These are phyloP conservation scores for Cariama cristata DNA, from an alignment of 2,113 vertebrate species.

Conservation along the genomic window DNA sequence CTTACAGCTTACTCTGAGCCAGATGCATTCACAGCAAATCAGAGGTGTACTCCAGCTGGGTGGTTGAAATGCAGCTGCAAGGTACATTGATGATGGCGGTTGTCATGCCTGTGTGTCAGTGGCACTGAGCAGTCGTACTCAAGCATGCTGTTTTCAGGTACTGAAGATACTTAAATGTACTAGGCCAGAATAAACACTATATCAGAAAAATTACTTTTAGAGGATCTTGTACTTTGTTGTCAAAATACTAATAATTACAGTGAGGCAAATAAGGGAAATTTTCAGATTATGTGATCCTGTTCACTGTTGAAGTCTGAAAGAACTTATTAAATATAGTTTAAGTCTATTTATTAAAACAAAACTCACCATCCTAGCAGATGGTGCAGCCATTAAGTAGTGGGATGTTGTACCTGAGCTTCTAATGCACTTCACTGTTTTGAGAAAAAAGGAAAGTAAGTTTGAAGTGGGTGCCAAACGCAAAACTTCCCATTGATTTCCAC, in stretches of 20 bases:
- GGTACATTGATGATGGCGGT: rapidly evolving
- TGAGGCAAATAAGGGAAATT: not conserved
- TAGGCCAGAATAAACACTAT: not conserved
- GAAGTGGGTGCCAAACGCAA: not conserved
- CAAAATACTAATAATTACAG: not conserved
- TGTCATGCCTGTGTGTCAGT: not conserved
- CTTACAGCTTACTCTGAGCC: not conserved
- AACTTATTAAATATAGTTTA: not conserved
- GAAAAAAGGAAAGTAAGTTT: not conserved
- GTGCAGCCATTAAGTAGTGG: not conserved
- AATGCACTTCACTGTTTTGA: not conserved
- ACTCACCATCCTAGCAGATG: not conserved
- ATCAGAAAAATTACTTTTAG: not conserved
- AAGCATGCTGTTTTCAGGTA: not conserved
- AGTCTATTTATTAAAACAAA: not conserved
- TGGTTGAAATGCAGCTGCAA: not conserved
- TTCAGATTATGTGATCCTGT: not conserved
- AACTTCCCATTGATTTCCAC: not conserved
- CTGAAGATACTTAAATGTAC: not conserved
- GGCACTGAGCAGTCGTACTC: not conserved
- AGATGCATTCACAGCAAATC: not conserved
- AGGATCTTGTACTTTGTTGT: not conserved
- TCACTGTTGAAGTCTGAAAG: not conserved
- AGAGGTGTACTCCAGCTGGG: not conserved
- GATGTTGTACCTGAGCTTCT: not conserved